A percentile compares a stretch with the other conserved stretches of the same genome.
Conservation (phyloP, 2,797 vertebrate species). For the Alca torda region DNA sequence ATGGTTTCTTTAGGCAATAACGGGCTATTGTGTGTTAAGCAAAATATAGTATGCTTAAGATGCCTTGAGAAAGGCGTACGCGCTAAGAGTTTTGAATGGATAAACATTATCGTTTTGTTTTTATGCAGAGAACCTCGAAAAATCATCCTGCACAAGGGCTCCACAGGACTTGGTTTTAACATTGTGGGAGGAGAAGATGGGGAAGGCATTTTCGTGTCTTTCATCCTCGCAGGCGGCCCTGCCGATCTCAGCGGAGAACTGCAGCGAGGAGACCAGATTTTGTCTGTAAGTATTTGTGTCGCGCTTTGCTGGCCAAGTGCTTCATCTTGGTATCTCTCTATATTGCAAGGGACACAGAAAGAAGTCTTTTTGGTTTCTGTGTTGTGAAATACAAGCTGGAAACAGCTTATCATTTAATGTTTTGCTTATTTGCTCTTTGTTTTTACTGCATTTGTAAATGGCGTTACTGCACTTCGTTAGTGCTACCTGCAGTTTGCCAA, state of each 20-base stretch:
- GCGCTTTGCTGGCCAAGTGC: neutral
- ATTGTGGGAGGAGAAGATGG: constrained; percentile 97
- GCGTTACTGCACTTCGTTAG: neutral
- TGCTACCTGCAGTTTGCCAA: neutral
- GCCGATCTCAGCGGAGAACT: constrained; percentile 96
- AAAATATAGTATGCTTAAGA: neutral
- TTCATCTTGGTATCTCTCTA: neutral
- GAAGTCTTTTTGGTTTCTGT: fast-evolving
- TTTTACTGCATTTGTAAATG: neutral
- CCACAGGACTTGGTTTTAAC: constrained; percentile 96
- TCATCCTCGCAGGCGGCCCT: constrained; percentile 95
- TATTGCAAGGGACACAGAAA: neutral
- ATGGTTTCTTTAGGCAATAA: neutral
- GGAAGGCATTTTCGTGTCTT: constrained; percentile 98
- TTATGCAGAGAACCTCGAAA: constrained; percentile 82
- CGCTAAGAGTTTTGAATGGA: neutral
- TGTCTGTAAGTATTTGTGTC: constrained; percentile 86
- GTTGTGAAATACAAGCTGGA: neutral
- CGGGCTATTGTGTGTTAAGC: neutral
- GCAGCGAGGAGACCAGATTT: constrained; percentile 93
- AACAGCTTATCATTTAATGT: neutral
- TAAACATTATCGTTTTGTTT: constrained; percentile 57
- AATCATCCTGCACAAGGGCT: constrained; percentile 94
- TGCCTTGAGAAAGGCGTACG: neutral
- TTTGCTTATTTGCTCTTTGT: neutral